Percentiles rank a stretch among this genome's conserved stretches.
phyloP scores from a whole-genome alignment of 2,113 vertebrate species.

The Eolophus roseicapilla region DNA sequence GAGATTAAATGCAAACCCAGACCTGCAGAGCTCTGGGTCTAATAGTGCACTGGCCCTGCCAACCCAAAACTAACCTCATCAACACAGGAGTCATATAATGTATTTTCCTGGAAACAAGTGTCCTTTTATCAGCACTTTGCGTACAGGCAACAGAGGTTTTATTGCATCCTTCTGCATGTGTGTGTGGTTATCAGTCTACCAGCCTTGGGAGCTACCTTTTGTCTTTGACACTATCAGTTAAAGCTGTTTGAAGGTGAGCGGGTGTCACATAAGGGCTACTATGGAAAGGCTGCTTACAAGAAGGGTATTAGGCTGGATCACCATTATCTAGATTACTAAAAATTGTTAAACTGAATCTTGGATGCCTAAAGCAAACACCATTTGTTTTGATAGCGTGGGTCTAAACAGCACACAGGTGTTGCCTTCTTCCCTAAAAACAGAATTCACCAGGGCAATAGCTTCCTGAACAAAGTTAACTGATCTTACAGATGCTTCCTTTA shows the following conservation, averaged over 20 bases:
- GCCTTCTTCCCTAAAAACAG: not conserved
- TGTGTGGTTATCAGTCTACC: not conserved
- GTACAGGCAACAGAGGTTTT: not conserved
- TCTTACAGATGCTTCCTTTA: not conserved
- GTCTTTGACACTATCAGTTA: not conserved
- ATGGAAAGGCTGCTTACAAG: not conserved
- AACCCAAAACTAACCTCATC: not conserved
- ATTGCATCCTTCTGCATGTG: accelerated
- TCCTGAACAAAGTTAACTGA: not conserved
- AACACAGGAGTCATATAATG: accelerated
- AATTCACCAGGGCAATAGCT: not conserved
- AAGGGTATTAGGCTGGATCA: not conserved
- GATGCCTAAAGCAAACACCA: not conserved
- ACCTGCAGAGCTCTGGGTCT: not conserved
- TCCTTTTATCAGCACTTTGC: not conserved
- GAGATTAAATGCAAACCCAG: accelerated
- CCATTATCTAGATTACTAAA: not conserved
- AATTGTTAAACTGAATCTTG: not conserved
- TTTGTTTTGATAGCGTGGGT: not conserved
- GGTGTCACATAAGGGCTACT: not conserved
- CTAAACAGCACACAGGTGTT: not conserved
- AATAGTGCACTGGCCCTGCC: not conserved
- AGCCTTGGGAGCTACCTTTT: not conserved
- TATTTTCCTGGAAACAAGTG: not conserved
- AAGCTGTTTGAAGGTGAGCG: not conserved